Conservation (phyloP, 2,797 vertebrate species). For the Anguilla marmorata region DNA sequence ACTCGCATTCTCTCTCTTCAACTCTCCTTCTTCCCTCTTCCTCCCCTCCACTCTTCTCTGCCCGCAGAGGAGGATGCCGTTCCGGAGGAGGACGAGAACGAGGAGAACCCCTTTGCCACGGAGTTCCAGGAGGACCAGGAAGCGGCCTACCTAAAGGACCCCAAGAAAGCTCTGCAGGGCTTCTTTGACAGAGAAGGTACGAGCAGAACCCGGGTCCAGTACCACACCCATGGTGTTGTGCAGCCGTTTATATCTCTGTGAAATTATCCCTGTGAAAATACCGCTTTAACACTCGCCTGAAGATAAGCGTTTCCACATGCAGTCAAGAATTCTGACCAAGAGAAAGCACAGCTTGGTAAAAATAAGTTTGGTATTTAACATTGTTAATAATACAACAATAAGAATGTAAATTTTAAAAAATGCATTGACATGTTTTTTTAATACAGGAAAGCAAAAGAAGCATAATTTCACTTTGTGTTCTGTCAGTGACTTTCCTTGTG, state of each 20-base stretch:
- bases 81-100: conserved; percentile 86
- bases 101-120: conserved; percentile 94
- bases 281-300: neutral
- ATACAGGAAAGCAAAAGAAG: neutral
- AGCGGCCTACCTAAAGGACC: conserved; percentile 93
- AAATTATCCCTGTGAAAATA: neutral
- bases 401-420: neutral
- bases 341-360: neutral
- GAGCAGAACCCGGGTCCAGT: neutral
- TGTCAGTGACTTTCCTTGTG: neutral
- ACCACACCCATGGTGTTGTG: neutral
- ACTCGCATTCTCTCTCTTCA: neutral
- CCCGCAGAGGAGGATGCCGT: conserved; percentile 81
- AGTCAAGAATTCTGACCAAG: neutral
- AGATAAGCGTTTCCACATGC: neutral
- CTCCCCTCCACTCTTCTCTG: neutral
- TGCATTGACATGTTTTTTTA: neutral
- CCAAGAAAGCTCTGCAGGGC: conserved; percentile 93
- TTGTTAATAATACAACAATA: neutral
- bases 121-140: conserved; percentile 96
- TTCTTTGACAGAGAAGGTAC: conserved; percentile 97
- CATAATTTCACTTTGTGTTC: neutral
- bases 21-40: neutral
- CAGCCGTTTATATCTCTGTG: no score
- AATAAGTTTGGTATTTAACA: neutral